phyloP scores from a whole-genome alignment of 2,113 vertebrate genomes.

The Prunella fulvescens region DNA sequence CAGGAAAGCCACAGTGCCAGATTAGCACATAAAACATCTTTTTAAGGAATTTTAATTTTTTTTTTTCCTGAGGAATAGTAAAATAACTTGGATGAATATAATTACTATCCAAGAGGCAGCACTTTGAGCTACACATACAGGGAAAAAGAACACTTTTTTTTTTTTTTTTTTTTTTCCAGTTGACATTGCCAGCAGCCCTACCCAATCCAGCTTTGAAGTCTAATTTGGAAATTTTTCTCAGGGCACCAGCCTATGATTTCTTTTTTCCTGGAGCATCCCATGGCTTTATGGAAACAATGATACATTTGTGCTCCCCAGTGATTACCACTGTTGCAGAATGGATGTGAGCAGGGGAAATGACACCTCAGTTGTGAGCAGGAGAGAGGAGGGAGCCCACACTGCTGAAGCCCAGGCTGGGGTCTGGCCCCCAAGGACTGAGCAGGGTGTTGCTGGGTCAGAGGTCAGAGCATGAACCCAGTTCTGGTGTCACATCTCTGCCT shows the following conservation, averaged over 20 bases:
- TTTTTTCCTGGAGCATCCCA: not conserved
- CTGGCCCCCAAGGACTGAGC: not conserved
- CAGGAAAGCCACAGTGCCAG: not conserved
- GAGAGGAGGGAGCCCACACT: not conserved
- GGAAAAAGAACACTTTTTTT: not conserved
- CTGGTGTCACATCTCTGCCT: rapidly evolving
- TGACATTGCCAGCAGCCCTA: not conserved
- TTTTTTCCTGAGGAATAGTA: not conserved
- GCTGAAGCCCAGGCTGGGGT: not conserved
- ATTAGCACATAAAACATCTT: not conserved
- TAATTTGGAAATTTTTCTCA: not conserved
- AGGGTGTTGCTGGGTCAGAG: not conserved
- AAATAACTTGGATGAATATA: not conserved
- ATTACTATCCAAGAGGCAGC: not conserved
- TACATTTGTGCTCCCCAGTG: not conserved
- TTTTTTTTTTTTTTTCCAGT: not conserved
- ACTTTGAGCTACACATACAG: not conserved
- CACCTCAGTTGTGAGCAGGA: not conserved
- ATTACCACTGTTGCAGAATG: not conserved
- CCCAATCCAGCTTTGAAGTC: not conserved
- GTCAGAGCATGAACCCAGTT: not conserved
- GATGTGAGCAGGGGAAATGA: not conserved
- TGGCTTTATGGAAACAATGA: not conserved
- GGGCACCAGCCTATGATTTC: not conserved
- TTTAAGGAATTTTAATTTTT: not conserved